These are phyloP conservation scores for Drosophila teissieri DNA, from an alignment of 1,140 invertebrate species.

Conservation along the genomic window DNA sequence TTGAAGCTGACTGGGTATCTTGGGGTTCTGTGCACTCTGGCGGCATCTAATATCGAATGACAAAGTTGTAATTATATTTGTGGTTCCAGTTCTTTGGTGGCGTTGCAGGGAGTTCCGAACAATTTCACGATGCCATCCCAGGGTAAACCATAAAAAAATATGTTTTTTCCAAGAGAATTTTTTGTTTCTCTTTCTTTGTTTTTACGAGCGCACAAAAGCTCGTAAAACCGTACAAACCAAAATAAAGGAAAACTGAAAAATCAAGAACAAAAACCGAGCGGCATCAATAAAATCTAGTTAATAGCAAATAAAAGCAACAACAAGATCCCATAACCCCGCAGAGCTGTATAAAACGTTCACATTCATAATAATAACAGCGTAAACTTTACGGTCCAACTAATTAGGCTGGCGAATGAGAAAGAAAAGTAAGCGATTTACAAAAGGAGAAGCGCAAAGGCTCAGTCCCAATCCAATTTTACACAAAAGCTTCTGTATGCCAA, in stretches of 20 bases:
- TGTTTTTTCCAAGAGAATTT: constrained; percentile 64
- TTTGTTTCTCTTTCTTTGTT: constrained; percentile 35
- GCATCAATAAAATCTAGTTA: constrained; percentile 75
- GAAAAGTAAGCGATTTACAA: background rate
- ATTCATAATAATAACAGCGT: constrained; percentile 60
- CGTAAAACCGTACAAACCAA: constrained; percentile 44
- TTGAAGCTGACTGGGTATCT: constrained; percentile 15
- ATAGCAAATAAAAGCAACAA: constrained; percentile 75
- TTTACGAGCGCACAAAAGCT: constrained; percentile 65
- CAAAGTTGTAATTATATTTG: constrained; percentile 78
- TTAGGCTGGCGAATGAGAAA: constrained; percentile 46
- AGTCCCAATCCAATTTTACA: background rate
- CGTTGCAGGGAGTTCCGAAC: constrained; percentile 22
- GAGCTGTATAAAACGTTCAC: constrained; percentile 37
- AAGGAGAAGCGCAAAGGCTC: background rate
- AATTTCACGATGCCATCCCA: constrained; percentile 34
- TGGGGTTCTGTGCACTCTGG: constrained; percentile 55
- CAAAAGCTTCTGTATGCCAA: background rate
- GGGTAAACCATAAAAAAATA: constrained; percentile 55
- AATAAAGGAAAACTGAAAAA: constrained; percentile 18
- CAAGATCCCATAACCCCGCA: constrained; percentile 52
- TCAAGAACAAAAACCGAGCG: constrained; percentile 34
- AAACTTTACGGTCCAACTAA: constrained; percentile 75
- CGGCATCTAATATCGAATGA: constrained; percentile 77
- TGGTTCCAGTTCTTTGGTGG: constrained; percentile 39